Base-by-base conservation (phyloP, 2,113 vertebrate genomes). In the Takifugu bimaculatus region DNA sequence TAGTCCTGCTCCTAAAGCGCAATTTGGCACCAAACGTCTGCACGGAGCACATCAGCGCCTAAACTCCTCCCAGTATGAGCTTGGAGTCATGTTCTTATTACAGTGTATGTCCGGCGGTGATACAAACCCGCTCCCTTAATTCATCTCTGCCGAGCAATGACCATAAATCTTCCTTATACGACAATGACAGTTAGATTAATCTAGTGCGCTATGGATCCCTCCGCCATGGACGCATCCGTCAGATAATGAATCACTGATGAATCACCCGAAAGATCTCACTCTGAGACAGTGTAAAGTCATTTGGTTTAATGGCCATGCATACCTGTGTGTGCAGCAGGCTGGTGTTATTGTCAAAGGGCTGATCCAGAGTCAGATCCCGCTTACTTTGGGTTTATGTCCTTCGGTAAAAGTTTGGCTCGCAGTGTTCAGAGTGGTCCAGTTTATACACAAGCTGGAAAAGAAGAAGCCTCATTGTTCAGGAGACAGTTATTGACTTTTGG, bases 111-210 rank as follows among this genome's bases (percentile, higher is more conserved):
- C 59, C 78, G 27, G 50, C 56, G 43, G 47, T 57, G 28, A 57
- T 57, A 57, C 74, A 57, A 74, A 57, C 61, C 65, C 50, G 3
- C 68, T 68, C 65, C 61, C 43, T 79, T 68, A 72, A 74, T 77
- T 63, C 61, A 63, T 74, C 69, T 48, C 54, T 52, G 50, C 74
- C 75, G 76, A 84, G 78, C 83, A 85, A 85, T 75, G 79, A 79
- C 79, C 74, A 87, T 90, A 83, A 42, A 85, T 90, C 86, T 87
- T 89, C 82, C 70, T 79, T 78, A 87, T 81, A 70, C 61, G 81
- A 80, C 52, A 50, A 65, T 86, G 87, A 89, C 85, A 86, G 84
- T 81, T 78, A 85, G 84, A 90, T 90, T 88, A 85, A 89, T 90
- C 79, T 78, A 78, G 72, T 84, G 77, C 81, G 80, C 74, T 77